Evolutionary conservation across 2,797 vertebrate species (phyloP).

Genomic region (Manis javanica): DNA sequence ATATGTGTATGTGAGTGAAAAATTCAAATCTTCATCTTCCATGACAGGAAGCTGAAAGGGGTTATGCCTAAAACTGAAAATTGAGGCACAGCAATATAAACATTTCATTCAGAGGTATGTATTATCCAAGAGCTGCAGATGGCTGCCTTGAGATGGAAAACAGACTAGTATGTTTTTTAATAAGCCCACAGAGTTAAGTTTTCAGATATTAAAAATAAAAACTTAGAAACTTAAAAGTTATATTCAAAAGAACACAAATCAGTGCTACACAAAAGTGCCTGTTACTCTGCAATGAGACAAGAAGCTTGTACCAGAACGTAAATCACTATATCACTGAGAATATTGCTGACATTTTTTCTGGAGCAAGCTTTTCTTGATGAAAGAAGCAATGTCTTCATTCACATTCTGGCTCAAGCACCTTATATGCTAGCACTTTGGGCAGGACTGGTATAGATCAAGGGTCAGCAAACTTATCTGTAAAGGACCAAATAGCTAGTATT

Average conservation of each 20-base stretch:
- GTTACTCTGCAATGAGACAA: background rate
- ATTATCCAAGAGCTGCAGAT: constrained; percentile 16
- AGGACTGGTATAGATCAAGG: background rate
- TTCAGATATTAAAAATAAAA: constrained; percentile 14
- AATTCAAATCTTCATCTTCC: constrained; percentile 9
- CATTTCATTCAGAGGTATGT: background rate
- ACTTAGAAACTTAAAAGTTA: constrained; percentile 30
- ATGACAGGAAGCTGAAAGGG: background rate
- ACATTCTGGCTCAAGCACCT: background rate
- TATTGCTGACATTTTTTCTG: background rate
- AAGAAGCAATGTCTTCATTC: constrained; percentile 12
- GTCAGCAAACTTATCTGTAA: constrained; percentile 12
- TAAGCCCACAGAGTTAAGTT: background rate
- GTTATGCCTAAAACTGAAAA: background rate
- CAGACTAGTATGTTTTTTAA: background rate
- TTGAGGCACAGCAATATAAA: background rate
- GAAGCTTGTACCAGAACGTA: background rate
- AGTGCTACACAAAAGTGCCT: background rate
- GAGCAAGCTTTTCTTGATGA: background rate
- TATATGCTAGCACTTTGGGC: background rate
- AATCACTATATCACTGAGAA: constrained; percentile 15
- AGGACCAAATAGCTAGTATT: background rate
- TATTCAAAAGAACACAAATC: background rate
- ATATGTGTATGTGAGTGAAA: background rate
- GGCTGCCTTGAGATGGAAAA: background rate